These are phyloP conservation scores for Helicorthomorpha holstii DNA, from an alignment of 1,140 invertebrate species.

Conservation along the genomic window DNA sequence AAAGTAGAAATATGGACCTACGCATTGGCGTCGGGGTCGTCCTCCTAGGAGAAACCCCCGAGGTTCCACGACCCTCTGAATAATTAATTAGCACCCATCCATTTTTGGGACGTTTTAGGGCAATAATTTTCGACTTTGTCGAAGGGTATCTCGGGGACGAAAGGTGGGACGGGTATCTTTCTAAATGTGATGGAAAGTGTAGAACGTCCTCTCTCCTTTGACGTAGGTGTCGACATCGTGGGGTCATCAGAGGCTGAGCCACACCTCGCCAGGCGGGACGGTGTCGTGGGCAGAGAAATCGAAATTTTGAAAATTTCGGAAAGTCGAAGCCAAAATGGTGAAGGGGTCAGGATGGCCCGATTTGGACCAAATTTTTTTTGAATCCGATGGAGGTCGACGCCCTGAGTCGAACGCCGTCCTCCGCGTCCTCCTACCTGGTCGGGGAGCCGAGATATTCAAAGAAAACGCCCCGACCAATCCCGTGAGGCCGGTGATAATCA, in stretches of 20 bases:
- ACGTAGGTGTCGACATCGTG: neutral
- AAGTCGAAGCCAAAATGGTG: neutral
- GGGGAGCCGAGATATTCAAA: neutral
- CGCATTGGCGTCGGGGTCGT: neutral
- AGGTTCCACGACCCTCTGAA: neutral
- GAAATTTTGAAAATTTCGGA: neutral
- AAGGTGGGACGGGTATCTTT: neutral
- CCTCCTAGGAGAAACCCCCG: neutral
- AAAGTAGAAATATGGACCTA: neutral
- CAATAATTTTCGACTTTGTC: neutral
- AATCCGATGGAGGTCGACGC: neutral
- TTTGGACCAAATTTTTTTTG: neutral
- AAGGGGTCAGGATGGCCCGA: neutral
- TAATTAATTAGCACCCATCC: neutral
- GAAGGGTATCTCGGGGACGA: neutral
- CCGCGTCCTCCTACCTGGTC: neutral
- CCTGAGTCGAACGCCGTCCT: neutral
- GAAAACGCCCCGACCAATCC: neutral
- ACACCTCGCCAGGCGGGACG: neutral
- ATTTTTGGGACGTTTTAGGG: neutral
- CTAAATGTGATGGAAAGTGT: neutral
- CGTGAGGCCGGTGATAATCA: neutral
- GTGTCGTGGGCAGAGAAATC: neutral
- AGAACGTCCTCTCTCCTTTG: neutral
- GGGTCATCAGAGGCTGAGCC: neutral